Conservation (phyloP, 2,888 invertebrate genomes). For the Fissipunctia ypsillon region DNA sequence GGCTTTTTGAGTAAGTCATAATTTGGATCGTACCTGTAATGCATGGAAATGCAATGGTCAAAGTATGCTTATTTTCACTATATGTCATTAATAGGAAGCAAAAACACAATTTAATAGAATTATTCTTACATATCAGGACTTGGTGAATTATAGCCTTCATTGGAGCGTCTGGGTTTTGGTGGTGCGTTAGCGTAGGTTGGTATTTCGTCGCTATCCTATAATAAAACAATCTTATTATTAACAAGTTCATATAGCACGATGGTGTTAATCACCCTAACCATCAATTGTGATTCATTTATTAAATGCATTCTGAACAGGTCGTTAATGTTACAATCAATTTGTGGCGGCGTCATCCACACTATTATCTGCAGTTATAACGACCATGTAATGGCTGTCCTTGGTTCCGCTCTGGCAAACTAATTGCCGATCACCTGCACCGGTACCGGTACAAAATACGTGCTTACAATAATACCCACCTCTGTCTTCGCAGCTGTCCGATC, state of each 20-base stretch:
- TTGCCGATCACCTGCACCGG: conserved; percentile 83
- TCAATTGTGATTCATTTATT: conserved; percentile 32
- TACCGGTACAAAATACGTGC: conserved; percentile 79
- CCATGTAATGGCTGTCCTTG: conserved; percentile 85
- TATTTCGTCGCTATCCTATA: conserved; percentile 84
- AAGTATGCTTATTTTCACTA: conserved; percentile 16
- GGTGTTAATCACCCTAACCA: conserved; percentile 18
- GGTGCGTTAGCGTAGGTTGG: conserved; percentile 97
- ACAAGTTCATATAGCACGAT: conserved; percentile 5
- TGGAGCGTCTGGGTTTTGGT: conserved; percentile 95
- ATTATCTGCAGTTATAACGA: conserved; percentile 83
- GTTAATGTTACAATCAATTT: conserved; percentile 70
- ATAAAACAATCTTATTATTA: conserved; percentile 18
- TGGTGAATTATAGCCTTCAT: conserved; percentile 94
- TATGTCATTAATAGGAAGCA: background rate
- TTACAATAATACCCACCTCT: conserved; percentile 85
- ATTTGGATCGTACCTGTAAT: conserved; percentile 90
- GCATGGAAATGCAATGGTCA: conserved; percentile 50
- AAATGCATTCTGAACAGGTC: conserved; percentile 52
- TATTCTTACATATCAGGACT: conserved; percentile 92
- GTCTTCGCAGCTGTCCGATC: conserved; percentile 84
- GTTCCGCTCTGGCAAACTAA: conserved; percentile 85
- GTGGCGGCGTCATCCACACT: conserved; percentile 67
- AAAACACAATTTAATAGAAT: background rate
- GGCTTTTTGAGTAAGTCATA: conserved; percentile 89